phyloP scores from a whole-genome alignment of 2,888 invertebrate genomes.

The Caenorhabditis sp. region DNA sequence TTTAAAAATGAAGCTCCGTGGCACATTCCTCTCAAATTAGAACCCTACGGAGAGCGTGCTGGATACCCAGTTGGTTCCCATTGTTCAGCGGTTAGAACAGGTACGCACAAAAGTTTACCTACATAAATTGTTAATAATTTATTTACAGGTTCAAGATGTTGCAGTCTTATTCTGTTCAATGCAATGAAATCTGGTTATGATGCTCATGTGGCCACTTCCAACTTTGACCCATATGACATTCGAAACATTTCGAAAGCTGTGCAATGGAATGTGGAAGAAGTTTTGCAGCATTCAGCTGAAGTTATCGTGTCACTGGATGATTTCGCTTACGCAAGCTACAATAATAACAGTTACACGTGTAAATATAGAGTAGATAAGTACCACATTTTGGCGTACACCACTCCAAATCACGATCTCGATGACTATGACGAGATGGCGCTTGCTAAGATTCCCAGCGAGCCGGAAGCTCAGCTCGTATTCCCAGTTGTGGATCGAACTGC shows the following conservation, averaged over 20 bases:
- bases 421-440: conserved; percentile 43
- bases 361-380: conserved; percentile 60
- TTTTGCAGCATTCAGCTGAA: conserved; percentile 54
- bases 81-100: conserved; percentile 40
- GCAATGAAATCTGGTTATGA: conserved; percentile 59
- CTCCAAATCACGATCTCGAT: conserved; percentile 48
- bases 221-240: conserved; percentile 57
- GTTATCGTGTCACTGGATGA: conserved; percentile 61
- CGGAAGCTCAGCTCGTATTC: conserved; percentile 32
- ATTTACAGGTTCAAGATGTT: conserved; percentile 57
- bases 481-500: conserved; percentile 18
- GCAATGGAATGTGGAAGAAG: conserved; percentile 56
- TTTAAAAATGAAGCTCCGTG: conserved; percentile 48
- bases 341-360: conserved; percentile 47
- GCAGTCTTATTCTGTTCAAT: conserved; percentile 60
- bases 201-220: conserved; percentile 14
- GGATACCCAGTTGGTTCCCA: conserved; percentile 64
- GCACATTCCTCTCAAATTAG: conserved; percentile 36
- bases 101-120: conserved; percentile 1
- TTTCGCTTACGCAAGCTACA: conserved; percentile 54
- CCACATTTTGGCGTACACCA: conserved; percentile 56
- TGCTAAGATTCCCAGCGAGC: conserved; percentile 19
- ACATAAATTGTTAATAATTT: neutral
- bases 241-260: conserved; percentile 54
- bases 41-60: conserved; percentile 50